phyloP scores from a whole-genome alignment of 2,888 invertebrate species.

The Norana najaformis region DNA sequence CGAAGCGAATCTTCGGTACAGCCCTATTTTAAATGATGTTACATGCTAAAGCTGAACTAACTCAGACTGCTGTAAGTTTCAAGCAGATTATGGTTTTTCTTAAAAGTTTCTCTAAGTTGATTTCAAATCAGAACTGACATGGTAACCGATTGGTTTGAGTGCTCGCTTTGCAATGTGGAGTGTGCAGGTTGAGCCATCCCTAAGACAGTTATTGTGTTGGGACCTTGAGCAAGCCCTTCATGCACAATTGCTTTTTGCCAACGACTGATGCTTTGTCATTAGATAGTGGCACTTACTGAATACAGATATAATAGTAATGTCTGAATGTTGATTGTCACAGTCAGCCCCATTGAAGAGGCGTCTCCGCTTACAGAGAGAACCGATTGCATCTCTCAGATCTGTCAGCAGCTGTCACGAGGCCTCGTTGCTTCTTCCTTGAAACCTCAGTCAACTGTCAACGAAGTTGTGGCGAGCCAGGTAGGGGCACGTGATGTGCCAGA shows the following conservation, averaged over 20 bases:
- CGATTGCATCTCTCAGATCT: conserved; percentile 74
- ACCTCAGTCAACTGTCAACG: background rate
- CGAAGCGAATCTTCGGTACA: no score
- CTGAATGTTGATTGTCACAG: conserved; percentile 60
- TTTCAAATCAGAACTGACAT: no score
- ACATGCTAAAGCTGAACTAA: background rate
- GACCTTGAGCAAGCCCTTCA: no score
- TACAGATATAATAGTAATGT: no score
- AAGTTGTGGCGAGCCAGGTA: background rate
- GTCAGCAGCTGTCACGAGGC: conserved; percentile 77
- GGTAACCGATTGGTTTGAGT: no score
- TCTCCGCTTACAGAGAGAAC: conserved; percentile 67
- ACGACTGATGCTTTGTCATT: no score
- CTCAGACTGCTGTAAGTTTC: background rate
- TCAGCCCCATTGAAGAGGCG: conserved; percentile 78
- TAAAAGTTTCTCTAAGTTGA: background rate
- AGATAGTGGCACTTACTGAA: no score
- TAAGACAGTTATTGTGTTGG: no score
- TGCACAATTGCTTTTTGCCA: no score
- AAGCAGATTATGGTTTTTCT: background rate
- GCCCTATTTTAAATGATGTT: background rate
- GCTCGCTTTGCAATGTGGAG: no score
- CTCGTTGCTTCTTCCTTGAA: conserved; percentile 58
- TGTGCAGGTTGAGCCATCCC: no score
- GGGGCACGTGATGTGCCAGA: background rate